Conservation (phyloP, 1,140 invertebrate species). For the Papilio glaucus region DNA sequence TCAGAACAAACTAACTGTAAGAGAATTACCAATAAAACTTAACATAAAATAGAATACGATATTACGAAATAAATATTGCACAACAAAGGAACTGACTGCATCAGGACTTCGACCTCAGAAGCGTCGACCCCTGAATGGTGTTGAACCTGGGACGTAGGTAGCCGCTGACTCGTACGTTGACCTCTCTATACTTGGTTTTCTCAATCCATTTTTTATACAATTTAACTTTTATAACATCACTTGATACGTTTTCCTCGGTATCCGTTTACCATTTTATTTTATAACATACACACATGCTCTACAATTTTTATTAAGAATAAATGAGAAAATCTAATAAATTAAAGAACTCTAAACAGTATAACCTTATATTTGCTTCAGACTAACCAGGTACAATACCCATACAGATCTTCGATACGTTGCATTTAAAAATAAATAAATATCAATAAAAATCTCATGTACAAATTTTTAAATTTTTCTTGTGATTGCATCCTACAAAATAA, state of each 20-base stretch:
- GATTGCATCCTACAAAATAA: too few relatives aligned
- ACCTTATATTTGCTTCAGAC: too few relatives aligned
- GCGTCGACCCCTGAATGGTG: conserved; percentile 60
- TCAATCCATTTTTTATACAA: conserved; percentile 22
- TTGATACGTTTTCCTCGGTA: not conserved
- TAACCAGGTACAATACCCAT: too few relatives aligned
- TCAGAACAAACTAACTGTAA: conserved; percentile 4
- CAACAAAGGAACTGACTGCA: conserved; percentile 58
- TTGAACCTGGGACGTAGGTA: conserved; percentile 58
- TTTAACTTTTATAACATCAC: conserved; percentile 24
- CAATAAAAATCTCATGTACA: too few relatives aligned
- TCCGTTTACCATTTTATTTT: not conserved
- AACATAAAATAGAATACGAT: too few relatives aligned
- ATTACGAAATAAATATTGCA: conserved; percentile 46
- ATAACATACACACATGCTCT: too few relatives aligned
- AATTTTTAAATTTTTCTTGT: too few relatives aligned
- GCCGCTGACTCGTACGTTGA: conserved; percentile 44
- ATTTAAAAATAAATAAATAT: too few relatives aligned
- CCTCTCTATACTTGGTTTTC: conserved; percentile 35
- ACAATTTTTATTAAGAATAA: too few relatives aligned
- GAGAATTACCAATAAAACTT: conserved; percentile 44
- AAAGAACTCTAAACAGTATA: too few relatives aligned
- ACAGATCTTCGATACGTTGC: too few relatives aligned
- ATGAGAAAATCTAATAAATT: too few relatives aligned
- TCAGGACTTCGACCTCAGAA: conserved; percentile 65